A percentile compares a stretch with the other conserved stretches of the same genome.
Evolutionary conservation across 1,140 invertebrate genomes (phyloP).

Genomic region (Olivierus martensii): DNA sequence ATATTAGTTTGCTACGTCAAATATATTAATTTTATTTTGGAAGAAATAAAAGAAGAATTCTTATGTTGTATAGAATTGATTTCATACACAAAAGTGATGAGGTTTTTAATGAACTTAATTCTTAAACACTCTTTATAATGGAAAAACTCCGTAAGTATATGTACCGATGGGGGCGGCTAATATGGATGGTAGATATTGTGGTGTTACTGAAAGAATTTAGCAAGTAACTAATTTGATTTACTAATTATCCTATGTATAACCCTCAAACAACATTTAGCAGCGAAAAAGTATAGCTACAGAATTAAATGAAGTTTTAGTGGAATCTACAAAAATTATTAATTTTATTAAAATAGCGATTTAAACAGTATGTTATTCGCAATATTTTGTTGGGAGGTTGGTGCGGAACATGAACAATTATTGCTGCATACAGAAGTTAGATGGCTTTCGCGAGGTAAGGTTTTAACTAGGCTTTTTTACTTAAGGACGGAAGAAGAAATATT

Average conservation of each 20-base stretch:
- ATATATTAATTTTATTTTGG: background rate
- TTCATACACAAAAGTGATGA: background rate
- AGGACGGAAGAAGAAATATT: constrained; percentile 5
- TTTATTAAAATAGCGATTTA: background rate
- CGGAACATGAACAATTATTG: constrained; percentile 23
- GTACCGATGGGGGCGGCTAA: background rate
- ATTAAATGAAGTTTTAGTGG: background rate
- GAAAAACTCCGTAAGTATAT: background rate
- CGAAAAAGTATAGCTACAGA: background rate
- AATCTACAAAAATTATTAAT: constrained; percentile 5
- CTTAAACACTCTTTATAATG: background rate
- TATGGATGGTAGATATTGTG: background rate
- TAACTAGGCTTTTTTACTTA: constrained; percentile 22
- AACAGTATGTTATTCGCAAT: constrained; percentile 24
- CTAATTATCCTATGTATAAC: background rate
- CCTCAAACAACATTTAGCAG: background rate
- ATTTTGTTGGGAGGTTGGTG: constrained; percentile 26
- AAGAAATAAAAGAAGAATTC: background rate
- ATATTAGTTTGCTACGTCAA: background rate
- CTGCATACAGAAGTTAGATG: constrained; percentile 27
- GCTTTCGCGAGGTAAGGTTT: constrained; percentile 27
- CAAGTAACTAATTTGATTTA: no score
- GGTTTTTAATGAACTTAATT: background rate
- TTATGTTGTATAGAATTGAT: background rate
- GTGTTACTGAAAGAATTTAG: background rate